These are phyloP conservation scores for Mormoops blainvillei DNA, from an alignment of 2,113 vertebrate species.

Conservation along the genomic window DNA sequence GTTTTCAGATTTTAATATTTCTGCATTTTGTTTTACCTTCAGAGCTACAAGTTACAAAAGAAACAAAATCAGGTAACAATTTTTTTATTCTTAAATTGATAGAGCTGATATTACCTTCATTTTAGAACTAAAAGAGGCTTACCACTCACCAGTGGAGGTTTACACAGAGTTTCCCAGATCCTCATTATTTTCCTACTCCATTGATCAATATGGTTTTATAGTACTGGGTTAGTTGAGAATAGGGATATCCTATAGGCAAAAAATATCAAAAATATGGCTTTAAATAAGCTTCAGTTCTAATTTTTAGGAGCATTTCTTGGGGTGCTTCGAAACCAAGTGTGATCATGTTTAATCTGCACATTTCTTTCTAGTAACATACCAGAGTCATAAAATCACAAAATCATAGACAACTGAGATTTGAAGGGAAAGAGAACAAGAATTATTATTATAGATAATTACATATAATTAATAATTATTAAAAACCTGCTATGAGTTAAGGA, in stretches of 20 bases:
- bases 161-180: not conserved
- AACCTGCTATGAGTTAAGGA: not conserved
- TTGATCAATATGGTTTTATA: not conserved
- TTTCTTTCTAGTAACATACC: not conserved
- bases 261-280: not conserved
- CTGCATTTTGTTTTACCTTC: not conserved
- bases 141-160: not conserved
- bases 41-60: constrained; percentile 52
- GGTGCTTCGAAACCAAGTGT: not conserved
- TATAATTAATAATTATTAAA: not conserved
- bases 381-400: not conserved
- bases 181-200: not conserved
- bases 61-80: constrained; percentile 46
- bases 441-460: not conserved
- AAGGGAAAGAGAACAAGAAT: not conserved
- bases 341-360: not conserved
- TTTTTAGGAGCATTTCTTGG: not conserved
- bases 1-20: not conserved
- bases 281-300: not conserved
- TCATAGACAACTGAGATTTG: not conserved
- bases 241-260: not conserved
- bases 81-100: not conserved
- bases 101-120: not conserved
- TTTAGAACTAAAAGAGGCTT: not conserved
- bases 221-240: not conserved